A percentile compares a stretch with the other conserved stretches of the same genome.
phyloP scores from a whole-genome alignment of 2,113 vertebrate genomes.

The Hirundichthys speculiger region DNA sequence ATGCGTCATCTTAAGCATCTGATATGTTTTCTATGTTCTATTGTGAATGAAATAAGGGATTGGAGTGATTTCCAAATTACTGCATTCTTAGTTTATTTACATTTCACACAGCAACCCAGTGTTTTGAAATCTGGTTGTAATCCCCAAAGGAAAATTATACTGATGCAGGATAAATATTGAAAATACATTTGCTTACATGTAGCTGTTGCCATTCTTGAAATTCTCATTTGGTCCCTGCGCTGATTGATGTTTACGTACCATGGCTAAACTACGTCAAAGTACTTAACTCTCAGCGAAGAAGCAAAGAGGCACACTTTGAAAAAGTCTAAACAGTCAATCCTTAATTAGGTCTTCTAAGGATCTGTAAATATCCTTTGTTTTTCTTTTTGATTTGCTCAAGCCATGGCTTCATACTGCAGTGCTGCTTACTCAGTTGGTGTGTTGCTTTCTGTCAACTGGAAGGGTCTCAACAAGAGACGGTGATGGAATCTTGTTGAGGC shows the following conservation, averaged over 20 bases:
- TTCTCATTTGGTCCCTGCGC: background rate
- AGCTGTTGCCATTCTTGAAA: conserved; percentile 18
- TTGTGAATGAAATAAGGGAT: too few relatives aligned
- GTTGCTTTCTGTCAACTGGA: background rate
- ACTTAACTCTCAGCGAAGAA: background rate
- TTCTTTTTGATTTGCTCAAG: background rate
- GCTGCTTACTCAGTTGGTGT: background rate
- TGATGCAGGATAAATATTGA: too few relatives aligned
- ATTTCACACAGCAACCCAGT: too few relatives aligned
- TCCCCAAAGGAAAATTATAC: too few relatives aligned
- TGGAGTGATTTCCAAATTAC: too few relatives aligned
- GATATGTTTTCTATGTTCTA: too few relatives aligned
- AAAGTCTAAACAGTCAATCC: too few relatives aligned
- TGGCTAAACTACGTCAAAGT: conserved; percentile 1
- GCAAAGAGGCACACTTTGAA: too few relatives aligned
- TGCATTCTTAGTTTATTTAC: too few relatives aligned
- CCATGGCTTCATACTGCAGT: background rate
- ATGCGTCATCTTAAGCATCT: too few relatives aligned
- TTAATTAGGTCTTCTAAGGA: background rate
- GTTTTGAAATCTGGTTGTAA: too few relatives aligned
- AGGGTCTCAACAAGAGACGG: background rate
- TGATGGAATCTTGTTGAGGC: background rate
- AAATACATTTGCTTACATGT: conserved; percentile 1
- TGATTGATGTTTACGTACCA: conserved; percentile 10
- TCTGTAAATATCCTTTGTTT: background rate